Evolutionary conservation across 2,797 vertebrate species (phyloP).

Genomic region (Bradypus variegatus): DNA sequence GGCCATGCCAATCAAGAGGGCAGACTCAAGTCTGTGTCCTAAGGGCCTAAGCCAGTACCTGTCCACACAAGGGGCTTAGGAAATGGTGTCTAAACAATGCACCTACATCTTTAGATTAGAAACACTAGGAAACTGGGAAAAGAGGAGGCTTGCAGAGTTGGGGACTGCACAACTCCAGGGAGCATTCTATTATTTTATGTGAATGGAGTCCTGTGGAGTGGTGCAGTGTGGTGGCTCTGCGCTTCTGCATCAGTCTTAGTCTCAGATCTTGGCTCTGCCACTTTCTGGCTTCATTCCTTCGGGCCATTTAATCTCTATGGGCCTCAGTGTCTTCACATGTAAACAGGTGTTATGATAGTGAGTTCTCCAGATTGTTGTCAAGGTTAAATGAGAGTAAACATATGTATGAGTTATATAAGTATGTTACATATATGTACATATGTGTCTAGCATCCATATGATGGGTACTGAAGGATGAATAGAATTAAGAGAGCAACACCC

Average conservation of each 20-base stretch:
- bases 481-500: neutral
- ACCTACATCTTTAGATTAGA: neutral
- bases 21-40: neutral
- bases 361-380: neutral
- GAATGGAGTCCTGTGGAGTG: neutral
- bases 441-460: too few species aligned
- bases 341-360: neutral
- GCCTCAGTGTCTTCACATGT: neutral
- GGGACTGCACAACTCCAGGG: neutral
- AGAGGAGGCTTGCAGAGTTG: neutral
- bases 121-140: neutral
- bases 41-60: neutral
- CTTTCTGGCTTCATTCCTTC: neutral
- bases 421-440: too few species aligned
- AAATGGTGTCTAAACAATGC: neutral
- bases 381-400: neutral
- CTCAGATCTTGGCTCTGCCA: neutral
- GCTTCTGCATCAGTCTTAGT: neutral
- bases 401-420: neutral
- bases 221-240: neutral
- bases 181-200: neutral
- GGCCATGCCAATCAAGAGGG: neutral
- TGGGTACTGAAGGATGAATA: too few species aligned
- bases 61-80: neutral
- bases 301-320: neutral